Conservation (phyloP, 2,113 vertebrate genomes). For the Crotalus helleri region DNA sequence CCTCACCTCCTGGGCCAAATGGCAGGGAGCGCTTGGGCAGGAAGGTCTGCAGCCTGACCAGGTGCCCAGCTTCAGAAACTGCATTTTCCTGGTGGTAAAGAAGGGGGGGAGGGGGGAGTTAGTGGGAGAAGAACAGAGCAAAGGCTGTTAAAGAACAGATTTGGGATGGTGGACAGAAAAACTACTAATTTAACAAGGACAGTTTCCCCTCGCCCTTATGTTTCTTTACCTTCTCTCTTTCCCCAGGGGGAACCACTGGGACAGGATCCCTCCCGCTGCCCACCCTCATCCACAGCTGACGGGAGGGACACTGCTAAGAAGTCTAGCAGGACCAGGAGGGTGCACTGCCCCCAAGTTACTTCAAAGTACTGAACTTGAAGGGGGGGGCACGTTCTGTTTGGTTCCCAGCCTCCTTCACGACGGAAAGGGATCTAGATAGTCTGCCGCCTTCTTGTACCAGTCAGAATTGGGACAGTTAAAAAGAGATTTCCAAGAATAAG, state of each 20-base stretch:
- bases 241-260: neutral
- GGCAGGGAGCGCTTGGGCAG: slow-evolving; percentile 78
- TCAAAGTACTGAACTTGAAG: neutral
- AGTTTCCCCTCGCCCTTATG: neutral
- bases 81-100: slow-evolving; percentile 57
- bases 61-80: slow-evolving; percentile 60
- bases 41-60: slow-evolving; percentile 83
- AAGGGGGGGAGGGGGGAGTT: neutral
- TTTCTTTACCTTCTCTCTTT: neutral
- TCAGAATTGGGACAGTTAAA: neutral
- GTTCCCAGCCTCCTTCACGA: neutral
- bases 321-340: neutral
- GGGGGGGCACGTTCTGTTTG: neutral
- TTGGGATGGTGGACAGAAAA: neutral
- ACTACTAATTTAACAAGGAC: too few species aligned
- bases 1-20: slow-evolving; percentile 75
- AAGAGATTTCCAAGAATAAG: neutral
- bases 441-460: neutral
- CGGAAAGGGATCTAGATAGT: neutral
- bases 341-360: neutral
- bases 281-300: neutral
- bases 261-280: neutral
- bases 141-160: neutral
- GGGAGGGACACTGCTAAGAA: neutral
- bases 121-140: neutral